Evolutionary conservation across 2,113 vertebrate genomes (phyloP), one percentile per base, ranked within the genome.

Genomic region (Otolemur garnettii): DNA sequence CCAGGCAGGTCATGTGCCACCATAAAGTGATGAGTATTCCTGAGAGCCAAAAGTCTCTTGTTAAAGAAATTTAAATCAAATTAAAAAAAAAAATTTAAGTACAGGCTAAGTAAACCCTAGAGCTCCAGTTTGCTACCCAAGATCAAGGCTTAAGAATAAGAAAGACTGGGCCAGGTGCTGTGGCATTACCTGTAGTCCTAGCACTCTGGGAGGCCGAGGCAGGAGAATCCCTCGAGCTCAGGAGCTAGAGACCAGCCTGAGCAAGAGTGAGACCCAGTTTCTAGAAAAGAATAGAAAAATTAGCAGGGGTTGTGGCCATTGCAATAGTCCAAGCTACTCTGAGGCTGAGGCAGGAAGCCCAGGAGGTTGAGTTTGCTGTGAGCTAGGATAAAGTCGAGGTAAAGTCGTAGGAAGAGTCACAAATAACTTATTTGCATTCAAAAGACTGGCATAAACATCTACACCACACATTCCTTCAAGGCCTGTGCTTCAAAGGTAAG

Each of bases 51-150:
- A 4, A n/a, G 35, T 57, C 38, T 21, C 66, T 90, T 90, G 30
- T 64, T 81, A 33, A 88, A 84, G 3, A 86, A 69, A 81, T 77
- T 59, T 64, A 81, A 90, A 86, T 66, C 64, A 64, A 79, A n/a
- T 33, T n/a, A 50, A 50, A 50, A 50, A 45, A 50, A 42, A 82
- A n/a, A n/a, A n/a, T 42, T 18, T 17, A 45, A 35, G 4, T 11
- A 59, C 38, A 88, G 30, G 38, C 22, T 30, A 83, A 38, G 19
- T 83, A 38, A 80, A 88, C 38, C n/a, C 17, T 22, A 72, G 21
- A 28, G 24, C 26, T 21, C 64, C 38, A 33, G 17, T 91, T 84
- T 80, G n/a, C 12, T 5, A 35, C 22, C 45, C 4, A 11, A 21
- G 19, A 42, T 71, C 79, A 57, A 80, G 42, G 5, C 33, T 69